These are phyloP conservation scores for Paguma larvata DNA, from an alignment of 2,797 vertebrate species.

Conservation along the genomic window DNA sequence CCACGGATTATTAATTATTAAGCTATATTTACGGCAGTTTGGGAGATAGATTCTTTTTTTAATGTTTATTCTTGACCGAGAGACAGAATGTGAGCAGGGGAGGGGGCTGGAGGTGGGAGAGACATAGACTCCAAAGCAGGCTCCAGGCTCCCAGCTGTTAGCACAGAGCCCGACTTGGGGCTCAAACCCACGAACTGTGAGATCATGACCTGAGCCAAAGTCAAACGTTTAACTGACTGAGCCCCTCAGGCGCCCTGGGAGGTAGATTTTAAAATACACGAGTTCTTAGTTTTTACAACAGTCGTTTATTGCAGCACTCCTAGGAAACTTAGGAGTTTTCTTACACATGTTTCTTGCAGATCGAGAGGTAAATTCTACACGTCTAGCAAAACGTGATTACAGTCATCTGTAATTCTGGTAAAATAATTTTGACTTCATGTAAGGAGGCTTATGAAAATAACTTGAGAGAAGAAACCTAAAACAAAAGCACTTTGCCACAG, in stretches of 20 bases:
- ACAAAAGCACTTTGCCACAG: background rate
- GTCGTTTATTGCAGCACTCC: background rate
- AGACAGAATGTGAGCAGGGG: too few relatives aligned
- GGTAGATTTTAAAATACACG: background rate
- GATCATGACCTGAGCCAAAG: too few relatives aligned
- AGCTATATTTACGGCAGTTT: too few relatives aligned
- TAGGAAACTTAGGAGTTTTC: background rate
- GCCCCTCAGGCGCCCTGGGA: background rate
- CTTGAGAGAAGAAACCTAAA: background rate
- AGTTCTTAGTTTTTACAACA: background rate
- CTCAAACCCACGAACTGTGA: too few relatives aligned
- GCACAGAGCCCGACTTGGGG: too few relatives aligned
- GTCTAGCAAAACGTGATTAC: too few relatives aligned
- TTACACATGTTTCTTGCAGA: background rate
- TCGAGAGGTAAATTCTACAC: background rate
- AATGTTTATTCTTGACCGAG: too few relatives aligned
- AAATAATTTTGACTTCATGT: background rate
- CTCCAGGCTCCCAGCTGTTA: too few relatives aligned
- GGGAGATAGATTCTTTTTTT: too few relatives aligned
- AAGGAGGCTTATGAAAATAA: background rate
- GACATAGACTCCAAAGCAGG: too few relatives aligned
- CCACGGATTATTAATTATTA: background rate
- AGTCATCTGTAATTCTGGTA: background rate
- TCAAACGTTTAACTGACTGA: too few relatives aligned
- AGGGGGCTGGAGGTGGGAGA: too few relatives aligned